Conservation (phyloP, 2,888 invertebrate species). For the Athalia rosae region DNA sequence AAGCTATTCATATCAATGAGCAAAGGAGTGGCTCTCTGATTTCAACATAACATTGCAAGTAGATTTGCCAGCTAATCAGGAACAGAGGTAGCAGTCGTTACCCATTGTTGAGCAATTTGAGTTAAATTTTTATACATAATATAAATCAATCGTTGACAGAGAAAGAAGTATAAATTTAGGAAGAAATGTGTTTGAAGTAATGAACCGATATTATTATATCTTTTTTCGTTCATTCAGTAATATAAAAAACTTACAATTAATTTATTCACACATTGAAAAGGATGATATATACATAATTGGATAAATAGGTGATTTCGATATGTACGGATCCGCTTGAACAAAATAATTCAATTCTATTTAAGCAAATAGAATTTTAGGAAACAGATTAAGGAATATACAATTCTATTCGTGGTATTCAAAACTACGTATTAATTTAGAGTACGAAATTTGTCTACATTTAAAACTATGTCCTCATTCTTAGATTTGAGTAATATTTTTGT, state of each 20-base stretch:
- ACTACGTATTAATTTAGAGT: too few species aligned
- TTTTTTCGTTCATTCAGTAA: background rate
- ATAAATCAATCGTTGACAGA: background rate
- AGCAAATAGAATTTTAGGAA: background rate
- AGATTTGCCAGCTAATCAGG: conserved; percentile 17
- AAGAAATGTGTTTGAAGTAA: conserved; percentile 26
- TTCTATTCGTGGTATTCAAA: background rate
- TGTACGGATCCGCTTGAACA: background rate
- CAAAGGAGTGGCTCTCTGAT: background rate
- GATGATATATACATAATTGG: conserved; percentile 17
- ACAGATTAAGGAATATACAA: conserved; percentile 7
- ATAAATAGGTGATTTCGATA: conserved; percentile 30
- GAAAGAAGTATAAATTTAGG: background rate
- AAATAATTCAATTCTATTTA: background rate
- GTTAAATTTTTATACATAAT: background rate
- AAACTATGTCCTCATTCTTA: background rate
- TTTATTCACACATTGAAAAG: conserved; percentile 30
- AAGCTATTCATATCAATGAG: background rate
- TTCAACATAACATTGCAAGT: conserved; percentile 6
- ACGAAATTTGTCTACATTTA: conserved; percentile 7
- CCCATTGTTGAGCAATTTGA: conserved; percentile 36
- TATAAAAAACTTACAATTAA: conserved; percentile 14
- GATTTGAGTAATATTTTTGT: background rate
- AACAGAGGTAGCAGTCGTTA: conserved; percentile 37
- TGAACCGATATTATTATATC: conserved; percentile 38